These are phyloP conservation scores for Diorhabda sublineata DNA, from an alignment of 1,140 invertebrate species.

Conservation along the genomic window DNA sequence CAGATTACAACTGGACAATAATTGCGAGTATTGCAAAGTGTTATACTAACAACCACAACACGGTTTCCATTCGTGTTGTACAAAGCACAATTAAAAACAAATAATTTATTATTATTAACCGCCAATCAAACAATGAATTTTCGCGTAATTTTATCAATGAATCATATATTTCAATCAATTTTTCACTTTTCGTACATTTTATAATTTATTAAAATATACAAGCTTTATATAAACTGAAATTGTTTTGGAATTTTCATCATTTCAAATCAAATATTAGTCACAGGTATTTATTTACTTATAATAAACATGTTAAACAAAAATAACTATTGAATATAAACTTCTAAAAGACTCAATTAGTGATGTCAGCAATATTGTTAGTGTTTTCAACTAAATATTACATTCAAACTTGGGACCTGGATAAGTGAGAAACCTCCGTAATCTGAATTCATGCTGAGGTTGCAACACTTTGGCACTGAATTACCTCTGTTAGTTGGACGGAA, in stretches of 20 bases:
- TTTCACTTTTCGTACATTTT: background rate
- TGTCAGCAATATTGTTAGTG: no score
- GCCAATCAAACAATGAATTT: conserved; percentile 5
- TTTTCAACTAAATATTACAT: no score
- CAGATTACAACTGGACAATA: background rate
- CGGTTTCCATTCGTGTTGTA: conserved; percentile 1
- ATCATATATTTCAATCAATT: conserved; percentile 9
- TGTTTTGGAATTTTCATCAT: background rate
- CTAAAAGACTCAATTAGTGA: no score
- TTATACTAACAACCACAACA: conserved; percentile 8
- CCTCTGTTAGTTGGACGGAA: no score
- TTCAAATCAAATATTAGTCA: background rate
- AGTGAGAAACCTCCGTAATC: no score
- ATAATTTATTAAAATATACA: conserved; percentile 7
- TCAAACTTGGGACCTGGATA: no score
- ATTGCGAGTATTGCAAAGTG: conserved; percentile 3
- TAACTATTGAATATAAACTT: no score
- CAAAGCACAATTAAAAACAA: conserved; percentile 18
- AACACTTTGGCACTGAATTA: no score
- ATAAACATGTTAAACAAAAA: no score
- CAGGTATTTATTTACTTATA: no score
- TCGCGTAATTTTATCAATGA: conserved; percentile 8
- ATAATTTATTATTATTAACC: conserved; percentile 17
- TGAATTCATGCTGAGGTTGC: no score
- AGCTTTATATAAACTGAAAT: conserved; percentile 1